Evolutionary conservation across 2,888 invertebrate species (phyloP), one percentile per base, ranked within the genome.

Genomic region (Atethmia centrago): DNA sequence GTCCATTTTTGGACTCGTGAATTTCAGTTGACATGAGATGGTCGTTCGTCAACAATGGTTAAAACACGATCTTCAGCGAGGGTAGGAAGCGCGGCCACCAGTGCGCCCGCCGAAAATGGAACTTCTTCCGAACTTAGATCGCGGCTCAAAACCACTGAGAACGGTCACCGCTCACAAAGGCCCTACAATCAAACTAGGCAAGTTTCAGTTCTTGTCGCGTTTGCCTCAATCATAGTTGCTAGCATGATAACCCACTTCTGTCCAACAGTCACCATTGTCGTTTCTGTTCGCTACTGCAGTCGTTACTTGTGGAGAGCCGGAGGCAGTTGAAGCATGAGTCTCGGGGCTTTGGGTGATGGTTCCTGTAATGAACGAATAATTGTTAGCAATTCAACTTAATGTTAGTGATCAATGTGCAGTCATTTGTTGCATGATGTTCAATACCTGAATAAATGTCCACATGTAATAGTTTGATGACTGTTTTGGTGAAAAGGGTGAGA

Each of bases 141-240:
- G 87, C 94, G 95, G 85, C 94, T 95, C 93, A 95, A 91, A 91
- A 86, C 91, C 85, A 93, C 93, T 90, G 95, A 95, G 88, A 94
- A 94, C 87, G 94, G 94, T 90, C 94, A 94, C 88, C 94, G 94
- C 90, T 91, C 94, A 65, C 94, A 94, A 92, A 95, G 93, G 91
- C 89, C 89, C 89, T 89, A 87, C 92, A 90, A 88, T 92, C 90
- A 89, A 86, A 88, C 91, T 95, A 96, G 96, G 96, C 96, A 96
- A 96, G 96, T 96, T 91, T 92, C 90, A 89, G 88, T 90, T 89
- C 88, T 82, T 90, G 89, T 88, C 90, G 91, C 90, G 92, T 92
- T 98, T 89, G 98, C 98, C 88, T 98, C 98, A 93, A 98, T 68
- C 98, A 94, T 97, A 98, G 92, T 98, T 98, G 96, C 86, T 86